Base-by-base conservation (phyloP, 2,888 invertebrate species). In the Drosophila demipolita region DNA sequence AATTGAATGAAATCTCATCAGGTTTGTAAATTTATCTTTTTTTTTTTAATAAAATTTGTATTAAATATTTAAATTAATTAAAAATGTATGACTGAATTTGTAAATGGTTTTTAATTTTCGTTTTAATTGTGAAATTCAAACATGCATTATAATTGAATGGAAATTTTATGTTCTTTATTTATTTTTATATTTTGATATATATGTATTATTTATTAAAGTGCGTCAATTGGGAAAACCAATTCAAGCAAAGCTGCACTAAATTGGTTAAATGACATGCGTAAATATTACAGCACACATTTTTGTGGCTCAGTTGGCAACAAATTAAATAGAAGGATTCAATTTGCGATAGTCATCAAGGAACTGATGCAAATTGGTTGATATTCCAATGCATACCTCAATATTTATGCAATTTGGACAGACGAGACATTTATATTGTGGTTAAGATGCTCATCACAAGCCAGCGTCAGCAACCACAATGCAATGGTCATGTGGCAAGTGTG, bases 331-430 rank as follows among this genome's bases (percentile, higher is more conserved):
- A 38, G 45, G 35, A 60, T 50, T 69, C 48, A 64, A 63, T 49
- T 73, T 55, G 32, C 42, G 26, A 59, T 59, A 23, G 58, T 33
- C 35, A 69, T 62, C 54, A 57, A 50, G 38, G 42, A 77, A 53
- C 49, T 49, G 42, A 65, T 42, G 60, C 63, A 61, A 69, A 52
- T 57, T 76, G 66, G 49, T 73, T 58, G 42, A 57, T 73, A 66
- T 48, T 65, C 40, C 50, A 63, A 42, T 54, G 59, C 45, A 48
- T 45, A 62, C 32, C 66, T 60, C 82, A 82, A 82, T 85, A 80
- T 89, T 87, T 85, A 73, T 69, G 80, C 86, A 88, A 85, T 75
- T 89, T 68, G 48, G 78, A 65, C 72, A 42, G 62, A 35, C 60
- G 50, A 71, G 64, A 73, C 74, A 87, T 89, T 87, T 80, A 78